These are phyloP conservation scores for Drosophila cracens DNA, from an alignment of 2,888 invertebrate species.

Conservation along the genomic window DNA sequence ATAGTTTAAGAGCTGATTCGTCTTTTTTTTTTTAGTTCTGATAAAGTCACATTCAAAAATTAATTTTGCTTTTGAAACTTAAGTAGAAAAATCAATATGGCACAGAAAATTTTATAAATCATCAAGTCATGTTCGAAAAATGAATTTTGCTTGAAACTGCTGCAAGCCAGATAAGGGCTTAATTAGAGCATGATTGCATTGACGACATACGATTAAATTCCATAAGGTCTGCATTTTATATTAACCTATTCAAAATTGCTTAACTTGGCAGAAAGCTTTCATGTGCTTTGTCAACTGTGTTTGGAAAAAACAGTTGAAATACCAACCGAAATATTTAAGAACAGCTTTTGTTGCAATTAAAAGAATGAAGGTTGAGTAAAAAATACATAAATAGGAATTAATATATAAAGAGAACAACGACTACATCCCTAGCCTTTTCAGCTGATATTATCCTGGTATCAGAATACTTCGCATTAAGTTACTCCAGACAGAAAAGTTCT, in stretches of 20 bases:
- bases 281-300: neutral
- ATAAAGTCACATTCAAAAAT: neutral
- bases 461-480: no score
- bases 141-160: neutral
- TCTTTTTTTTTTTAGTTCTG: neutral
- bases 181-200: neutral
- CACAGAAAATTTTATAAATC: neutral
- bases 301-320: neutral
- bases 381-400: no score
- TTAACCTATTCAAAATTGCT: neutral
- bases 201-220: neutral
- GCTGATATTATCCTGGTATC: no score
- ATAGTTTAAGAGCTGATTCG: neutral
- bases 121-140: neutral
- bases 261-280: no score
- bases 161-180: neutral
- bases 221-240: neutral
- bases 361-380: no score
- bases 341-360: no score
- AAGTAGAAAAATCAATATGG: neutral
- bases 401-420: no score
- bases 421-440: no score
- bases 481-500: no score
- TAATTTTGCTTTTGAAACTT: neutral
- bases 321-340: no score